These are phyloP conservation scores for Thunnus albacares DNA, from an alignment of 2,797 vertebrate genomes.

Conservation along the genomic window DNA sequence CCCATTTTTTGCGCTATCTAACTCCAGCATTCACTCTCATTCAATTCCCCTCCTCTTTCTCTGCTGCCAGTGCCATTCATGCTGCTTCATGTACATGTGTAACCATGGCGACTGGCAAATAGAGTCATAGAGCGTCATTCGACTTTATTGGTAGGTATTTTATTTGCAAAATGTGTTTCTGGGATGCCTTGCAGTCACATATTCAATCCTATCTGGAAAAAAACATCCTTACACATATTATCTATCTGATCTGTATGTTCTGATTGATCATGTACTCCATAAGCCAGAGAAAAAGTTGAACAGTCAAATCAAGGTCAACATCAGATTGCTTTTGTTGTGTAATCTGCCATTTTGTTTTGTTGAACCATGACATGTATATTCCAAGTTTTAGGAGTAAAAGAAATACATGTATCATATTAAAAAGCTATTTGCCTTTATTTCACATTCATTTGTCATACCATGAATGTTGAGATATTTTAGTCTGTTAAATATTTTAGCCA, in stretches of 20 bases:
- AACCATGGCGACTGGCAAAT: slow-evolving; percentile 61
- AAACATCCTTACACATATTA: not conserved
- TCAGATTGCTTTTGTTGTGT: not conserved
- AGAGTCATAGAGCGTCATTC: slow-evolving; percentile 35
- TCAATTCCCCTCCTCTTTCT: slow-evolving; percentile 31
- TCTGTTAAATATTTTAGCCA: too few relatives aligned
- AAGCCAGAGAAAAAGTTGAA: not conserved
- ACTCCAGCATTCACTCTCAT: slow-evolving; percentile 44
- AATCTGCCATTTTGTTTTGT: too few relatives aligned
- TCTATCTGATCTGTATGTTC: not conserved
- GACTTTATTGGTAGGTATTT: slow-evolving; percentile 30
- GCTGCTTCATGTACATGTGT: slow-evolving; percentile 38
- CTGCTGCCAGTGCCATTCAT: slow-evolving; percentile 44
- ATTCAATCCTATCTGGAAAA: not conserved
- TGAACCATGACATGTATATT: too few relatives aligned
- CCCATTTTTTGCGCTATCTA: slow-evolving; percentile 36
- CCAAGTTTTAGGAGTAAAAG: too few relatives aligned
- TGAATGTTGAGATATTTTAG: too few relatives aligned
- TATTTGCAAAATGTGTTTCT: slow-evolving; percentile 32
- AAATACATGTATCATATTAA: too few relatives aligned
- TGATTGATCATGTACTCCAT: not conserved
- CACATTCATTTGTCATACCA: too few relatives aligned
- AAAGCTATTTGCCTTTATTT: too few relatives aligned
- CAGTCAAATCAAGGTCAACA: not conserved
- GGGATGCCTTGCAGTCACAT: slow-evolving; percentile 5